Evolutionary conservation across 2,888 invertebrate species (phyloP).

Genomic region (Stenichneumon culpator): DNA sequence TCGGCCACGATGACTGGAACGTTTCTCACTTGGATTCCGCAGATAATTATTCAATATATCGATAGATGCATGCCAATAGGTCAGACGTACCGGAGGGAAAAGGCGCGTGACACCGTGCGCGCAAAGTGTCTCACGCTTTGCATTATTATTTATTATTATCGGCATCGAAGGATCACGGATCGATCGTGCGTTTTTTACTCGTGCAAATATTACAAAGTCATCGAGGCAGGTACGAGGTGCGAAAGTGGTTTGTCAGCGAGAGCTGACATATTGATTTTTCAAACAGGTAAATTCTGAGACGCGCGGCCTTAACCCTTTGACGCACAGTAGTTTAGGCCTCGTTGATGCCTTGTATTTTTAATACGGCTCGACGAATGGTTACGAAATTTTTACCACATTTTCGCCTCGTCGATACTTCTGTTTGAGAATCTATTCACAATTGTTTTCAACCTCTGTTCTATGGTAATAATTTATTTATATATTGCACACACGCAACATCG

Average conservation of each 20-base stretch:
- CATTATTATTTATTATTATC: constrained; percentile 16
- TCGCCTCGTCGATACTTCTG: too few relatives aligned
- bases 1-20: constrained; percentile 16
- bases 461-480: too few relatives aligned
- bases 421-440: too few relatives aligned
- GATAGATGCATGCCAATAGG: constrained; percentile 17
- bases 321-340: too few relatives aligned
- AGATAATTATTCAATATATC: constrained; percentile 18
- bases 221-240: background rate
- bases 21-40: constrained; percentile 16
- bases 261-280: background rate
- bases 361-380: too few relatives aligned
- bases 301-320: too few relatives aligned
- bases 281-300: too few relatives aligned
- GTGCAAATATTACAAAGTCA: background rate
- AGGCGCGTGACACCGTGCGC: constrained; percentile 17
- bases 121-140: constrained; percentile 30
- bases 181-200: background rate
- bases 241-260: constrained; percentile 6
- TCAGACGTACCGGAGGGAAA: constrained; percentile 10
- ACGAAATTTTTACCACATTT: too few relatives aligned
- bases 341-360: too few relatives aligned
- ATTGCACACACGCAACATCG: too few relatives aligned
- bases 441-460: too few relatives aligned
- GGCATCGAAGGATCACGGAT: background rate